phyloP scores from a whole-genome alignment of 2,888 invertebrate species.

The Pandemis corylana region DNA sequence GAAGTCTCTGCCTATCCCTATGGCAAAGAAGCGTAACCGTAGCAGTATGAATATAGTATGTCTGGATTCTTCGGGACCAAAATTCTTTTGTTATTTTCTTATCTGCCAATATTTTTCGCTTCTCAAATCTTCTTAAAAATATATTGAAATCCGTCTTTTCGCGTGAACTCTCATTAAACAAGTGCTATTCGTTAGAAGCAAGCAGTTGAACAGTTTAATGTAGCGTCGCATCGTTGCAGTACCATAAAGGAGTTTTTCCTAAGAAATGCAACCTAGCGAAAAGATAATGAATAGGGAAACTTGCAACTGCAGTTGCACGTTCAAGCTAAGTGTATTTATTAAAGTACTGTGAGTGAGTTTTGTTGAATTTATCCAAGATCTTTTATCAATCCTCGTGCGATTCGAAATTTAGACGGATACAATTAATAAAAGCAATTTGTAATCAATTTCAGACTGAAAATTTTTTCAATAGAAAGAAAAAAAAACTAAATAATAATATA shows the following conservation, averaged over 20 bases:
- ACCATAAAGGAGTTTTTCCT: constrained; percentile 43
- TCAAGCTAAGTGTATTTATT: constrained; percentile 41
- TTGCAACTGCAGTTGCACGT: constrained; percentile 51
- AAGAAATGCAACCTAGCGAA: constrained; percentile 51
- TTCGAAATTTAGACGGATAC: neutral
- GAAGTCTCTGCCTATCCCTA: no score
- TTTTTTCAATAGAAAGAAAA: no score
- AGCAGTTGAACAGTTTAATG: constrained; percentile 36
- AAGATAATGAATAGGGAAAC: constrained; percentile 55
- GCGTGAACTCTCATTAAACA: neutral
- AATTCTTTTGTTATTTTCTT: neutral
- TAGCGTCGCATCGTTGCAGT: constrained; percentile 24
- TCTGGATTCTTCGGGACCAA: no score
- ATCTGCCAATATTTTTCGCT: neutral
- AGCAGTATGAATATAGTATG: no score
- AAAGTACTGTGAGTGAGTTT: constrained; percentile 23
- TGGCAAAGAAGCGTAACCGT: no score
- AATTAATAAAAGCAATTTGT: neutral
- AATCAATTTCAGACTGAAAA: no score
- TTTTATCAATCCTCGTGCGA: neutral
- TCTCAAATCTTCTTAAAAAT: neutral
- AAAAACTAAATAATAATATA: no score
- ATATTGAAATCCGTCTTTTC: neutral
- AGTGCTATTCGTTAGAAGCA: constrained; percentile 17
- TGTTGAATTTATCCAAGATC: neutral